These are phyloP conservation scores for Parauchenoglanis punctatus DNA, from an alignment of 2,797 vertebrate genomes.

Conservation along the genomic window DNA sequence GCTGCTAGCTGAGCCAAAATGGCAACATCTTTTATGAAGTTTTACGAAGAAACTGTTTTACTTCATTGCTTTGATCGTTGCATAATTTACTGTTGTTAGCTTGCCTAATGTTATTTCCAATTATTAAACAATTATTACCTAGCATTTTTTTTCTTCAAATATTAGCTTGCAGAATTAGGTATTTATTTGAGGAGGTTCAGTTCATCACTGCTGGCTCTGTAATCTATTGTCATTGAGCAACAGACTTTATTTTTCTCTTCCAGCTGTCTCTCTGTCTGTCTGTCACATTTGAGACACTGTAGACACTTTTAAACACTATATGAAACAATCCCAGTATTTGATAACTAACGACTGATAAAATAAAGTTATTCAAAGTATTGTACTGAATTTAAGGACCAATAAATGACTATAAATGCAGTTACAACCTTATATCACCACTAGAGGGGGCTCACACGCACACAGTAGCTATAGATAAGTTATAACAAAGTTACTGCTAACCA, in stretches of 20 bases:
- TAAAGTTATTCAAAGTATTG: not conserved
- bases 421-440: not conserved
- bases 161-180: not conserved
- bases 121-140: not conserved
- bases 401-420: not conserved
- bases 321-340: not conserved
- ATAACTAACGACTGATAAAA: not conserved
- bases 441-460: conserved; percentile 12
- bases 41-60: not conserved
- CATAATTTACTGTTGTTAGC: too few relatives aligned
- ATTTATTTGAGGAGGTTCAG: not conserved
- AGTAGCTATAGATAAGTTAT: not conserved
- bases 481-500: conserved; percentile 5
- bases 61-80: too few relatives aligned
- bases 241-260: not conserved
- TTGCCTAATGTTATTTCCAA: too few relatives aligned
- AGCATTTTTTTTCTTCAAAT: not conserved
- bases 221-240: not conserved
- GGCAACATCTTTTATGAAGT: not conserved
- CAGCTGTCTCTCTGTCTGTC: not conserved
- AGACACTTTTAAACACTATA: not conserved
- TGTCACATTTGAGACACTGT: not conserved
- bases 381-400: not conserved
- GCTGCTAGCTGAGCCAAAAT: not conserved
- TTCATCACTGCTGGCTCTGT: not conserved